Conservation (phyloP, 2,797 vertebrate genomes). For the Gymnothorax javanicus region DNA sequence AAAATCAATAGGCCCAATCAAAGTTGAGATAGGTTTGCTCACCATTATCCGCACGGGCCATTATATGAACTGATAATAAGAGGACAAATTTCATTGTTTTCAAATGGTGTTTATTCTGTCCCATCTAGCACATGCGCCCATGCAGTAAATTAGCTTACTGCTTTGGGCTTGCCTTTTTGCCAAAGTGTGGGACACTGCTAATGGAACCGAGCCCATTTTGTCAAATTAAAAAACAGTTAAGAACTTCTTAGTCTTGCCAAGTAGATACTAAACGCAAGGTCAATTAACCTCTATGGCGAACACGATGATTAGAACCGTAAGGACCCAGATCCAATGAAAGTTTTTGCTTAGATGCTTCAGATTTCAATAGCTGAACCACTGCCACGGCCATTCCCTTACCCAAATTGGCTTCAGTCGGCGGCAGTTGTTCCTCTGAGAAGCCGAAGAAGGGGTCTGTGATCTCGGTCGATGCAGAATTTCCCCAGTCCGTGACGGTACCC, state of each 20-base stretch:
- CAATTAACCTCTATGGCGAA: not conserved
- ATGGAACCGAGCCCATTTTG: not conserved
- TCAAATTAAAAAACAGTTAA: not conserved
- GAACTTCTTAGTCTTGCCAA: not conserved
- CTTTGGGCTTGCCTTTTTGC: not conserved
- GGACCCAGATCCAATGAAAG: not conserved
- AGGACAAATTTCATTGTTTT: not conserved
- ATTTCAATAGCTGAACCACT: not conserved
- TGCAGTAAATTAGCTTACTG: not conserved
- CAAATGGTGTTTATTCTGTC: not conserved
- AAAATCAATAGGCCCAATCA: not conserved
- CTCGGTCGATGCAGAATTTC: constrained; percentile 50
- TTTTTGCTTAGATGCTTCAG: not conserved
- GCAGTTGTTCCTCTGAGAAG: constrained; percentile 45
- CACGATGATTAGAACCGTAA: not conserved
- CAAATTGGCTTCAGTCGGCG: constrained; percentile 44
- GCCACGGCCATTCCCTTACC: constrained; percentile 59
- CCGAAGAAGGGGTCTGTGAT: constrained; percentile 56
- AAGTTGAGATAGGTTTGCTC: not conserved
- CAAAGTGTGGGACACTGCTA: not conserved
- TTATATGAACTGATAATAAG: not conserved
- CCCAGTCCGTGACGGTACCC: constrained; percentile 48
- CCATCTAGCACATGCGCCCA: not conserved
- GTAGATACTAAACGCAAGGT: not conserved
- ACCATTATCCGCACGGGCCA: not conserved